phyloP scores from a whole-genome alignment of 2,797 vertebrate genomes.

The Stomatorhinus walkeri region DNA sequence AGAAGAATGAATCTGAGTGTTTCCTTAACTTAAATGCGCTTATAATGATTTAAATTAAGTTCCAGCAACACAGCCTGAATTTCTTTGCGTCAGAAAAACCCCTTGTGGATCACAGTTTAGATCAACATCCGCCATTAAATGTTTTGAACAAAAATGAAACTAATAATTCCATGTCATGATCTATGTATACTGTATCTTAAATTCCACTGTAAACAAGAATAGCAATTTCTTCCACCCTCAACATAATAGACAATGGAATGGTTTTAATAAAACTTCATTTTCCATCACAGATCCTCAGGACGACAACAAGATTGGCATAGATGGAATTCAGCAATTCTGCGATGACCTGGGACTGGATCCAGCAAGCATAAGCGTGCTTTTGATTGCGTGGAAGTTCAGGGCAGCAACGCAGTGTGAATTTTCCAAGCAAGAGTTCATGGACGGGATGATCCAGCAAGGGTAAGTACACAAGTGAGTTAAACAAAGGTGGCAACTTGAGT shows the following conservation, averaged over 20 bases:
- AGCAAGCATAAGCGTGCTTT: conserved; percentile 85
- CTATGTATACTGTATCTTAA: neutral
- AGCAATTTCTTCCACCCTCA: neutral
- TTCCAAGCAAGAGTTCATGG: conserved; percentile 91
- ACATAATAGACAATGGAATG: neutral
- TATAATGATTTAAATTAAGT: neutral
- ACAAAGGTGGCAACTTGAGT: neutral
- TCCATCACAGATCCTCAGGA: conserved; percentile 78
- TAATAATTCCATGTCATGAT: neutral
- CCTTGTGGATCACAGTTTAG: neutral
- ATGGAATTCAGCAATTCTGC: conserved; percentile 94
- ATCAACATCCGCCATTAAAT: neutral
- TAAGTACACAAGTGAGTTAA: conserved; percentile 39
- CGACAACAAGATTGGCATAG: conserved; percentile 95
- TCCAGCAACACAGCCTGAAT: neutral
- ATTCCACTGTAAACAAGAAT: neutral
- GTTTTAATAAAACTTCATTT: neutral
- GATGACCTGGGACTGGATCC: conserved; percentile 88
- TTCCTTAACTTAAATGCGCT: neutral
- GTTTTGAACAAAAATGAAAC: neutral
- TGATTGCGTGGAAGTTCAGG: conserved; percentile 93
- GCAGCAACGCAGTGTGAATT: conserved; percentile 96
- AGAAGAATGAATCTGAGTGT: neutral
- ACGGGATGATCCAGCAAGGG: conserved; percentile 94
- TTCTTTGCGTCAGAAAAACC: neutral